These are phyloP conservation scores for Ecdyonurus torrentis DNA, from an alignment of 2,888 invertebrate species.

Conservation along the genomic window DNA sequence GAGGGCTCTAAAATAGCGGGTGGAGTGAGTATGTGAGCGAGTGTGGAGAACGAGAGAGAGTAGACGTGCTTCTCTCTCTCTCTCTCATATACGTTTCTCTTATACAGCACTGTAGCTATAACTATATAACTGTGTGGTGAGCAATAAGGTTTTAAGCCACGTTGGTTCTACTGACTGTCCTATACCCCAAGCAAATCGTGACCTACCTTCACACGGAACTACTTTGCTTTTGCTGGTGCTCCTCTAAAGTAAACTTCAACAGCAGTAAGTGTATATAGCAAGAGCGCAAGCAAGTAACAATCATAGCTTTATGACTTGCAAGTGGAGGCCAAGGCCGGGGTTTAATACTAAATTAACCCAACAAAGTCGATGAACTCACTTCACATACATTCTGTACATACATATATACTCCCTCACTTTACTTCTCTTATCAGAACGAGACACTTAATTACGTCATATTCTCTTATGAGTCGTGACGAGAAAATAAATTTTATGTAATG, in stretches of 20 bases:
- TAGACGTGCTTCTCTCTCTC: background rate
- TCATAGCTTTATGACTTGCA: background rate
- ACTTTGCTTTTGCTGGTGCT: background rate
- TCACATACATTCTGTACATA: no score
- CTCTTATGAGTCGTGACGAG: no score
- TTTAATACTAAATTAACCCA: background rate
- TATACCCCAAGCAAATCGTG: background rate
- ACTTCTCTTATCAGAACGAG: no score
- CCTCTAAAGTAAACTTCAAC: no score
- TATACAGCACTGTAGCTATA: background rate
- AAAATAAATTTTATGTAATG: no score
- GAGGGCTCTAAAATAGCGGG: background rate
- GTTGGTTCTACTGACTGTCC: background rate
- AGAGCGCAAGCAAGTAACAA: no score
- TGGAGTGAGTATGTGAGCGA: background rate
- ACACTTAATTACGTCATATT: no score
- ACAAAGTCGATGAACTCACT: background rate
- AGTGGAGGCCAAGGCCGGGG: background rate
- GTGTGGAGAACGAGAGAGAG: background rate
- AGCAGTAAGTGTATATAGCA: no score
- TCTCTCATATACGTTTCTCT: background rate
- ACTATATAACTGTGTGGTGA: no score
- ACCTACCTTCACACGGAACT: background rate
- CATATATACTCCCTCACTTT: no score
- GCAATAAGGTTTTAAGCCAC: no score